Base-by-base conservation (phyloP, 92 coral and sea anemone genomes). In the Meandrina meandrites region DNA sequence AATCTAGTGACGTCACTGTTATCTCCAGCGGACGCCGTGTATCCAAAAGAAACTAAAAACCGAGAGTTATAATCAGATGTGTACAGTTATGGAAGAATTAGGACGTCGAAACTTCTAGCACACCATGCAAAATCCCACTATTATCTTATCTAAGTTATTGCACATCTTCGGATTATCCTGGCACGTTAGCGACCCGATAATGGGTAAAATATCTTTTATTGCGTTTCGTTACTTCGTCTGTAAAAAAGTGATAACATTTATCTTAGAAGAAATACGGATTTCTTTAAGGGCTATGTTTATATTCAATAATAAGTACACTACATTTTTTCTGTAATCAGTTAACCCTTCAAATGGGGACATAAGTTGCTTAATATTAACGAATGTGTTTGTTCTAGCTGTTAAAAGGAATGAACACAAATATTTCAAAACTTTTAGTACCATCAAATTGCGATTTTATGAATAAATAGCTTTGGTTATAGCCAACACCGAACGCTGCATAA, bases 1-100 rank as follows among this genome's bases (percentile, higher is more conserved):
- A 28, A 66, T 66, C 71, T 66, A 66, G 28, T 66, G 71, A 66
- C 71, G 71, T 66, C 71, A 28, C 71, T 66, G 35, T 66, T 27
- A 64, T 64, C 70, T 5, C 28, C 22, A 60, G 62, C 21, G 62
- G 18, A 22, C 62, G 28, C 18, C 28, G 31, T 66, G 71, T 28
- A 14, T 28, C 71, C 34, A 11, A 66, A n/a, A 66, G 35, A 12
- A 11, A 66, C 71, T n/a, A 66, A 66, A 64, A 27, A 28, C 71
- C 34, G 10, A 27, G 12, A 35, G 17, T 28, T 27, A 27, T 64
- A 64, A 64, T 66, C 71, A 66, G 71, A 27, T 66, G 1, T 28
- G 16, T 30, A 28, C 35, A 66, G 71, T 27, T 66, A 62, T 62
- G 30, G 1, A 22, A 11, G 69, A n/a, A 62, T 62, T 6, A 62